Base-by-base conservation (phyloP, 2,797 vertebrate species). In the Hoplostethus mediterraneus region DNA sequence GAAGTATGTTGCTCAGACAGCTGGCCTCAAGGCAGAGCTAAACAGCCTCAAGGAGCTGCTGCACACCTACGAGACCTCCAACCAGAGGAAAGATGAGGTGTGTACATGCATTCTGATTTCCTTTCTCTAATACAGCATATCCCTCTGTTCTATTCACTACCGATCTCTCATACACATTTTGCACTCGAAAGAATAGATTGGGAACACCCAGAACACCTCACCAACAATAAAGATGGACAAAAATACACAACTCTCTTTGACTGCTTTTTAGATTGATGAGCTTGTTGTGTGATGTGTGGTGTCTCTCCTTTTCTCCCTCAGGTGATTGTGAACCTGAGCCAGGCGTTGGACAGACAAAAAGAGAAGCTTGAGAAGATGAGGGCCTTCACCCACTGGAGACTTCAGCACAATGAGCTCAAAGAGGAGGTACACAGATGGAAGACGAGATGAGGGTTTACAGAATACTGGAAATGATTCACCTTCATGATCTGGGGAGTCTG, bases 51-150 rank as follows among this genome's bases (percentile, higher is more conserved):
- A 96, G 90, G 94, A 95, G 55, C 89, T 98, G 52, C 92, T 98
- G 2, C 93, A 87, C 53, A 93, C 96, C 33, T 98, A 96, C 0
- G 96, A 99, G 90, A 92, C 93, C 2, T 98, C 97, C 71, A 88
- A 95, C 87, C 91, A 95, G 64, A 96, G 96, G 73, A 99, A 99
- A 90, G 98, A 99, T 67, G 95, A 99, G 97, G 98, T 98, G 81
- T 73, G 48, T 66, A 3, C 5, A 8, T 5, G 4, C 63, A 36
- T 49, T 10, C 70, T 48, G 7, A 30, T 62, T 62, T 63, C 1
- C 44, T 77, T 64, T 58, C 16, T 51, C 5, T 2, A 58, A 10
- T 21, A 17, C 12, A 42, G 21, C 13, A 57, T 10, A 16, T 63
- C 3, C 14, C 3, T 30, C 5, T 42, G 48, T 56, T 6, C 45